Evolutionary conservation across 1,140 invertebrate genomes (phyloP).

Genomic region (Paracyclopina nana): DNA sequence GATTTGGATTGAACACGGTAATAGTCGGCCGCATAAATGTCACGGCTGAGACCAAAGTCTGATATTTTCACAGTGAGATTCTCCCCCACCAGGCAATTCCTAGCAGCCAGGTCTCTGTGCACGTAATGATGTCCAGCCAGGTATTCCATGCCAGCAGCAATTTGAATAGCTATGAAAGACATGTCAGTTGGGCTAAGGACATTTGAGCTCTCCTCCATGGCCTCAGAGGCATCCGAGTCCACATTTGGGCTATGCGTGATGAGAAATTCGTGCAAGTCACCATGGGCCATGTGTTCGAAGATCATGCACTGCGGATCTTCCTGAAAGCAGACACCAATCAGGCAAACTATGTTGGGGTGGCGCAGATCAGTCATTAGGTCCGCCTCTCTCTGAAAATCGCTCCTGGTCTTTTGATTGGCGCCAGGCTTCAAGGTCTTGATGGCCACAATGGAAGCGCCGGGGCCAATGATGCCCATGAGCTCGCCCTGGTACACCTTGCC

Average conservation of each 20-base stretch:
- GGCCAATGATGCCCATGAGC: not conserved
- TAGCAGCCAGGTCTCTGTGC: conserved; percentile 81
- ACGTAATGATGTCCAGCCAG: conserved; percentile 83
- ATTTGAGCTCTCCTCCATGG: not conserved
- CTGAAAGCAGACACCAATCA: conserved; percentile 20
- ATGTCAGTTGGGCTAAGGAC: conserved; percentile 8
- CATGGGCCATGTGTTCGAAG: conserved; percentile 20
- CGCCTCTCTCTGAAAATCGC: conserved; percentile 31
- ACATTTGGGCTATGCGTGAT: conserved; percentile 4
- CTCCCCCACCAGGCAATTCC: conserved; percentile 88
- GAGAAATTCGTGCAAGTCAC: conserved; percentile 22
- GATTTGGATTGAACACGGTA: conserved; percentile 25
- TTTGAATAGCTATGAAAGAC: conserved; percentile 39
- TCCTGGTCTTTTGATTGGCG: conserved; percentile 26
- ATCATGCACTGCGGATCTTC: conserved; percentile 20
- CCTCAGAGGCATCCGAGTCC: conserved; percentile 5
- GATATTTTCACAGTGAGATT: conserved; percentile 85
- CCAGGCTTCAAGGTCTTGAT: conserved; percentile 31
- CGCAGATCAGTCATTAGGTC: conserved; percentile 29
- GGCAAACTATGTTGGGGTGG: conserved; percentile 25
- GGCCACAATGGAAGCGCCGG: conserved; percentile 26
- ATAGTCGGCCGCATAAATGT: conserved; percentile 65
- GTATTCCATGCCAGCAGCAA: conserved; percentile 68
- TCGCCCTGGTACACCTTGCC: conserved; percentile 34
- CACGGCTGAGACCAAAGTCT: conserved; percentile 80